A percentile compares a stretch with the other conserved stretches of the same genome.
Evolutionary conservation across 2,113 vertebrate genomes (phyloP).

Genomic region (Notiomystis cincta): DNA sequence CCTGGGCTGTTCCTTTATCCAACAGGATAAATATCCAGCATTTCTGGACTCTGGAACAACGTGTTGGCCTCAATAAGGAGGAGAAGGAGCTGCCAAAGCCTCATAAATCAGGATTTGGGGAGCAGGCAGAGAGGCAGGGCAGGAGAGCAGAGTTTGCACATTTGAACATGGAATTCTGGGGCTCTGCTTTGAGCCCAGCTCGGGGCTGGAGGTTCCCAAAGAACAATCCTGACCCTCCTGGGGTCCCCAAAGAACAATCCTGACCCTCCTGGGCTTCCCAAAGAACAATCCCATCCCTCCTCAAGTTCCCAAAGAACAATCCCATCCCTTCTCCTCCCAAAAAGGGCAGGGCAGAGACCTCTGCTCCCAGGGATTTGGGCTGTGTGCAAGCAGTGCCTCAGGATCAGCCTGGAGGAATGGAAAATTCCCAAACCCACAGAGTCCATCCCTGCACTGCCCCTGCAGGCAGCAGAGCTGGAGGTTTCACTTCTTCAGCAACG

Average conservation of each 20-base stretch:
- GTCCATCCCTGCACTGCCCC: background rate
- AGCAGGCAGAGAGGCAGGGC: rapidly evolving
- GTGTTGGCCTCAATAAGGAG: rapidly evolving
- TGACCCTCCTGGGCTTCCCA: background rate
- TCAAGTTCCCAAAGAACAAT: background rate
- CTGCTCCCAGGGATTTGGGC: background rate
- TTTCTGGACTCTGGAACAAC: background rate
- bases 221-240: background rate
- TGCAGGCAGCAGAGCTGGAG: background rate
- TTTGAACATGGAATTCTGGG: background rate
- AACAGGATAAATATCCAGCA: background rate
- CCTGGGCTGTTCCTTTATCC: background rate
- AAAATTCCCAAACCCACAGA: background rate
- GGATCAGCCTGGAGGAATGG: background rate
- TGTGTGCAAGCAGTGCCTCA: background rate
- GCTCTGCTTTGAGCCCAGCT: background rate
- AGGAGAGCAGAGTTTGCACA: background rate
- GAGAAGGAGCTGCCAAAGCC: background rate
- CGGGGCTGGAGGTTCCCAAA: background rate
- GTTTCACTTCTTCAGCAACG: background rate
- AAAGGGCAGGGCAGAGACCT: background rate
- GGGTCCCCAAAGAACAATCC: background rate
- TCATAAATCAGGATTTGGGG: background rate
- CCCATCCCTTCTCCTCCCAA: background rate
- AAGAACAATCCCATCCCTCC: no score